Percentiles rank a stretch among this genome's conserved stretches.
Conservation (phyloP, 64 coral and sea anemone genomes). For the Dendrophyllia cribrosa region DNA sequence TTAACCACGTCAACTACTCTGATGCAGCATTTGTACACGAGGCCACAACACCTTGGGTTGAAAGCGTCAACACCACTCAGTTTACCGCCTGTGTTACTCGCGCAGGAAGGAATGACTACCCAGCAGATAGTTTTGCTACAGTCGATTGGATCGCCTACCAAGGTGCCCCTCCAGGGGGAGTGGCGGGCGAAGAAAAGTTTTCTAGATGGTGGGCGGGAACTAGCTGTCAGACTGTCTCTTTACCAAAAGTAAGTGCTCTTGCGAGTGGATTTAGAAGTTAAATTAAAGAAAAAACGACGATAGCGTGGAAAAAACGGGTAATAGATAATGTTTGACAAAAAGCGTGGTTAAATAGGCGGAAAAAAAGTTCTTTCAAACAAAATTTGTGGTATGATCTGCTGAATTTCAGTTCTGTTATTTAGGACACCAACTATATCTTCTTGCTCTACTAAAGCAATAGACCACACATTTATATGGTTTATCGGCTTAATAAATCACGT, state of each 20-base stretch:
- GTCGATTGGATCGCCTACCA: slow-evolving; percentile 75
- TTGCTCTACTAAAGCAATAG: too few species aligned
- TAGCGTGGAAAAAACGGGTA: too few species aligned
- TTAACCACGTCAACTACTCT: slow-evolving; percentile 58
- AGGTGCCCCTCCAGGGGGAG: slow-evolving; percentile 32
- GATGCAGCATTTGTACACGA: slow-evolving; percentile 41
- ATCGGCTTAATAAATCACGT: too few species aligned
- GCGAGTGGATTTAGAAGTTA: too few species aligned
- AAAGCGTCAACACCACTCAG: slow-evolving; percentile 60
- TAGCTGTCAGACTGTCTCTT: slow-evolving; percentile 8
- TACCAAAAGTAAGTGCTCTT: background rate
- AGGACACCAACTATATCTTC: too few species aligned
- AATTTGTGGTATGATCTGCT: too few species aligned
- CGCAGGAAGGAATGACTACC: slow-evolving; percentile 55
- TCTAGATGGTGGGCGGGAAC: slow-evolving; percentile 44
- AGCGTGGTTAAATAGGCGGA: too few species aligned
- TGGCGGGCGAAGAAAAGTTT: background rate
- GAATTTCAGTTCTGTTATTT: too few species aligned
- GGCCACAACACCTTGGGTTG: slow-evolving; percentile 70
- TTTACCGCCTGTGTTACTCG: slow-evolving; percentile 68
- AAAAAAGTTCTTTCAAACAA: too few species aligned
- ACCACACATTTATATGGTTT: too few species aligned
- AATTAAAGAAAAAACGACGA: too few species aligned
- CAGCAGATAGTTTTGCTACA: slow-evolving; percentile 28
- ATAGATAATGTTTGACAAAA: too few species aligned